Base-by-base conservation (phyloP, 2,113 vertebrate genomes). In the Scartelaos histophorus region DNA sequence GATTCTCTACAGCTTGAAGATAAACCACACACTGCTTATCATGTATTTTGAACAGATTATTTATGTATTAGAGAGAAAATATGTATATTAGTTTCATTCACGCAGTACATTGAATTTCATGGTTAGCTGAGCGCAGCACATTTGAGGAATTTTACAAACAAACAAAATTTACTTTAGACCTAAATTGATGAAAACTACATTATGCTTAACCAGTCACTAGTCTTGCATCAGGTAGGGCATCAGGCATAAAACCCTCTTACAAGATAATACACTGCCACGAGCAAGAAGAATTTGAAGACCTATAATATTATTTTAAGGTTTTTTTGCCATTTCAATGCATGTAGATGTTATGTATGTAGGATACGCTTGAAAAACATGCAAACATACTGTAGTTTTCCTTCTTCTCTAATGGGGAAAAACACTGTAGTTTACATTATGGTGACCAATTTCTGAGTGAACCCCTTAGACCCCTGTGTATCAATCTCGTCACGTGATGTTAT, bases 401-500 rank as follows among this genome's bases (percentile, higher is more conserved):
- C 21, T 1, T 34, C 15, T 61, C 15, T 61, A 61, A 61, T 61
- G 58, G 24, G 29, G 29, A 29, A 29, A 22, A 60, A 60, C 12
- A 29, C 5, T 29, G 57, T 29, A 35, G 60, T 64, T 62, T n/a
- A 64, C 61, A 64, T 38, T 21, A 2, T 64, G 29, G 9, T 38
- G 51, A n/a, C 19, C 51, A 54, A 9, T 54, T 16, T 17, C 60
- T 9, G 78, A 67, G 35, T 64, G 53, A 35, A 38, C 47, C 66
- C 70, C 68, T 35, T 1, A 24, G 21, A 24, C 72, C n/a, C n/a
- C 57, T 29, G 3, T 6, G 2, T 61, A 53, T 13, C 65, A 15
- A 13, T 45, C 46, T 29, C 79, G 69, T 85, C 76, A 79, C 69
- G 9, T 79, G 81, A 82, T 83, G 74, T 81, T 82, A 69, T 73